Evolutionary conservation across 2,888 invertebrate genomes (phyloP).

Genomic region (Parthenolecanium corni): DNA sequence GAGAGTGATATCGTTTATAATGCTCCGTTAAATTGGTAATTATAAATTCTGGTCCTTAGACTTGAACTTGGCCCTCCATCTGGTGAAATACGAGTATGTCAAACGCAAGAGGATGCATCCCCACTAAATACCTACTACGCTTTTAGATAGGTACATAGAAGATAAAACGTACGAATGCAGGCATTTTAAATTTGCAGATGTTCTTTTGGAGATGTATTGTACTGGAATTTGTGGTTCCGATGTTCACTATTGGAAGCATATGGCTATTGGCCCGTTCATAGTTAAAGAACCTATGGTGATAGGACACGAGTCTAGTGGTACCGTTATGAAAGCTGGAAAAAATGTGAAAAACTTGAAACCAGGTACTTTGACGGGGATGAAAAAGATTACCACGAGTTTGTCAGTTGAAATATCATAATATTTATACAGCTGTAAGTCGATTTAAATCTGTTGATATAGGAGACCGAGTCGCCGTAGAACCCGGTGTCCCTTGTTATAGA

Average conservation of each 20-base stretch:
- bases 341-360: conserved; percentile 55
- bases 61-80: no score
- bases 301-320: conserved; percentile 84
- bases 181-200: conserved; percentile 59
- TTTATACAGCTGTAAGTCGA: no score
- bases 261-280: conserved; percentile 76
- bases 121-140: no score
- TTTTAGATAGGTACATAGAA: no score
- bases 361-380: conserved; percentile 40
- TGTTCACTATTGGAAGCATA: conserved; percentile 79
- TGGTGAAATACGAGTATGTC: no score
- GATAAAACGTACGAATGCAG: no score
- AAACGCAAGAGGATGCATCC: no score
- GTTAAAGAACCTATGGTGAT: conserved; percentile 82
- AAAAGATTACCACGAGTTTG: no score
- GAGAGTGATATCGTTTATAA: no score
- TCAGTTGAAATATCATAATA: no score
- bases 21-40: no score
- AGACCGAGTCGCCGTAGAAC: conserved; percentile 89
- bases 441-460: conserved; percentile 44
- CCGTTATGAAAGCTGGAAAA: conserved; percentile 61
- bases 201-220: conserved; percentile 72
- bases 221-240: conserved; percentile 97
- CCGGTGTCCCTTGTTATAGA: conserved; percentile 74
- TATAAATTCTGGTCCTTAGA: no score